Evolutionary conservation across 2,888 invertebrate species (phyloP).

Genomic region (Nemurella pictetii): DNA sequence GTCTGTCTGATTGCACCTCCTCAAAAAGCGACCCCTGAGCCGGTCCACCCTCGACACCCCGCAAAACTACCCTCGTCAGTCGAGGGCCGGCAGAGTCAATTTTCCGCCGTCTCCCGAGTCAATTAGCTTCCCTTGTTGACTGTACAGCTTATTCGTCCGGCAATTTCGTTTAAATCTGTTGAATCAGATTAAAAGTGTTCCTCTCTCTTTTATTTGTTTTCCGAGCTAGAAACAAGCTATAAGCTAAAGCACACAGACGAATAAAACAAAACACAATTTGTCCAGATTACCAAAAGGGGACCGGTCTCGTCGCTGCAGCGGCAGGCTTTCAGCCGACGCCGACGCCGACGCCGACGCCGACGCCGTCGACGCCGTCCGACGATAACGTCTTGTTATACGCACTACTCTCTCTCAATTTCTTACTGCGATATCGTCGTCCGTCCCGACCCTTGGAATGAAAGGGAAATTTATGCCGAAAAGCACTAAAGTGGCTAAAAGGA

Average conservation of each 20-base stretch:
- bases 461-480: not conserved
- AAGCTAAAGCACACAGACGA: slow-evolving; percentile 5
- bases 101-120: slow-evolving; percentile 10
- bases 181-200: slow-evolving; percentile 32
- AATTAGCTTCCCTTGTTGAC: slow-evolving; percentile 30
- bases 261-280: slow-evolving; percentile 24
- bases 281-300: slow-evolving; percentile 19
- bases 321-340: not conserved
- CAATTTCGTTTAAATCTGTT: slow-evolving; percentile 33
- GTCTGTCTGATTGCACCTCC: slow-evolving; percentile 16
- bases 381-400: not conserved
- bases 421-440: not conserved
- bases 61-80: slow-evolving; percentile 3
- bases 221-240: not conserved
- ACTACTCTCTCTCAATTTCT: not conserved
- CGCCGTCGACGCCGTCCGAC: not conserved
- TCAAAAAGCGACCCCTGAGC: not conserved
- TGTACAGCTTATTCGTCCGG: slow-evolving; percentile 32
- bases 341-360: not conserved
- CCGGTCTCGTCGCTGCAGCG: not conserved
- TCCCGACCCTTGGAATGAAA: not conserved
- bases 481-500: not conserved
- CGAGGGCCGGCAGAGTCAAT: slow-evolving; percentile 10
- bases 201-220: slow-evolving; percentile 29
- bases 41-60: not conserved